These are phyloP conservation scores for Drosophila affinis DNA, from an alignment of 2,888 invertebrate genomes.

Conservation along the genomic window DNA sequence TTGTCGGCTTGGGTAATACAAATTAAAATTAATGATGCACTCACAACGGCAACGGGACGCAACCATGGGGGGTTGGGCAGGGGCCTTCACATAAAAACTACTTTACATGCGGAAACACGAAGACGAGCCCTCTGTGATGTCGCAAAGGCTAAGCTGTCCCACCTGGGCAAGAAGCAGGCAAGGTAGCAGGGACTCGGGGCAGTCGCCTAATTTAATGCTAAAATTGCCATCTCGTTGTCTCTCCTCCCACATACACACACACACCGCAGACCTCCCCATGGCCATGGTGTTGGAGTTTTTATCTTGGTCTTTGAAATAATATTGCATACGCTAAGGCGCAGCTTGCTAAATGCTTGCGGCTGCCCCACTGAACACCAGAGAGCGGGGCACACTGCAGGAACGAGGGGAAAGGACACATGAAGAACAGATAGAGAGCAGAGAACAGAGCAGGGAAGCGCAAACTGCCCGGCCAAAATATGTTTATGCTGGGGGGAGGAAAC, in stretches of 20 bases:
- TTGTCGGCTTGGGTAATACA: constrained; percentile 69
- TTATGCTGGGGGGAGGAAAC: constrained; percentile 63
- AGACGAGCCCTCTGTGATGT: constrained; percentile 34
- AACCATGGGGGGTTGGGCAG: constrained; percentile 6
- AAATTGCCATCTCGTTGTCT: constrained; percentile 49
- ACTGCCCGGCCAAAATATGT: constrained; percentile 62
- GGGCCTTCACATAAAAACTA: constrained; percentile 68
- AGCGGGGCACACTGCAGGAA: constrained; percentile 13
- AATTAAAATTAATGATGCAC: constrained; percentile 80
- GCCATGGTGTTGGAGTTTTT: constrained; percentile 62
- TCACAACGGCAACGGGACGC: constrained; percentile 55
- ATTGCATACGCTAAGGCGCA: constrained; percentile 72
- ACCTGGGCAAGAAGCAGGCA: constrained; percentile 52
- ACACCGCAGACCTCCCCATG: constrained; percentile 26
- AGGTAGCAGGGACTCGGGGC: constrained; percentile 2
- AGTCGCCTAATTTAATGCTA: constrained; percentile 72
- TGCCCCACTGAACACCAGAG: constrained; percentile 25
- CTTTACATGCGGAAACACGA: constrained; percentile 74
- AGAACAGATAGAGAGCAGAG: background rate
- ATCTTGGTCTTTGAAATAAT: constrained; percentile 66
- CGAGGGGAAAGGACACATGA: constrained; percentile 23
- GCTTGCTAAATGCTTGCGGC: constrained; percentile 71
- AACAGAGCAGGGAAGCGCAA: constrained; percentile 43
- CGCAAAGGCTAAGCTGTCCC: constrained; percentile 67
- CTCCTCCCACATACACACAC: background rate